phyloP scores from a whole-genome alignment of 2,113 vertebrate species.

The Cromileptes altivelis region DNA sequence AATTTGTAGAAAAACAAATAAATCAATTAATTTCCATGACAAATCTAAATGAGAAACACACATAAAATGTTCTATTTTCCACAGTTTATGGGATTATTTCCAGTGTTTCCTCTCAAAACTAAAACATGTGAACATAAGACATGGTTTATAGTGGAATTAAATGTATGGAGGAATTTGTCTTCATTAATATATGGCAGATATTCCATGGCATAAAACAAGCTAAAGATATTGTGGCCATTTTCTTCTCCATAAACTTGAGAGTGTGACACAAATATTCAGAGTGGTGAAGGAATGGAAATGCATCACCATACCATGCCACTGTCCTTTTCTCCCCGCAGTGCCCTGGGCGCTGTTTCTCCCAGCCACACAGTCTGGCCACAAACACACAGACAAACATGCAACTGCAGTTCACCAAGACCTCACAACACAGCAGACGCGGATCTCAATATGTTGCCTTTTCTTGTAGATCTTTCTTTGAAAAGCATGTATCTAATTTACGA shows the following conservation, averaged over 20 bases:
- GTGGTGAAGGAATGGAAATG: constrained; percentile 22
- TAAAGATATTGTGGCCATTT: constrained; percentile 21
- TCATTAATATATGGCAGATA: constrained; percentile 44
- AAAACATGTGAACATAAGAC: constrained; percentile 45
- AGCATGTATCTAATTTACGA: constrained; percentile 40
- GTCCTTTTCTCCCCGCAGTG: constrained; percentile 1
- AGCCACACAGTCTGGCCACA: constrained; percentile 66
- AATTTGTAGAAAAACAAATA: constrained; percentile 5
- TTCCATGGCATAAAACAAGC: constrained; percentile 10
- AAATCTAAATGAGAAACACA: constrained; percentile 42
- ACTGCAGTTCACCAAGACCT: constrained; percentile 44
- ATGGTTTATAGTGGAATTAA: constrained; percentile 43
- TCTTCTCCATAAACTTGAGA: constrained; percentile 35
- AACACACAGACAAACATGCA: constrained; percentile 51
- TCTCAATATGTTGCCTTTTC: constrained; percentile 38
- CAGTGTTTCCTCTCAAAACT: constrained; percentile 45
- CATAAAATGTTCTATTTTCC: constrained; percentile 24
- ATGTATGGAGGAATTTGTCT: constrained; percentile 37
- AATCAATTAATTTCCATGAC: constrained; percentile 2
- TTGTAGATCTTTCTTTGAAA: constrained; percentile 33
- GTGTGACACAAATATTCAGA: constrained; percentile 45
- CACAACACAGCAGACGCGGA: constrained; percentile 23
- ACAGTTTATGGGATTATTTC: constrained; percentile 42
- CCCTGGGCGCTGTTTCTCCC: constrained; percentile 31
- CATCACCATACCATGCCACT: constrained; percentile 16